Percentiles rank a stretch among this genome's conserved stretches.
phyloP scores from a whole-genome alignment of 2,888 invertebrate species.

The Physocephala rufipes region DNA sequence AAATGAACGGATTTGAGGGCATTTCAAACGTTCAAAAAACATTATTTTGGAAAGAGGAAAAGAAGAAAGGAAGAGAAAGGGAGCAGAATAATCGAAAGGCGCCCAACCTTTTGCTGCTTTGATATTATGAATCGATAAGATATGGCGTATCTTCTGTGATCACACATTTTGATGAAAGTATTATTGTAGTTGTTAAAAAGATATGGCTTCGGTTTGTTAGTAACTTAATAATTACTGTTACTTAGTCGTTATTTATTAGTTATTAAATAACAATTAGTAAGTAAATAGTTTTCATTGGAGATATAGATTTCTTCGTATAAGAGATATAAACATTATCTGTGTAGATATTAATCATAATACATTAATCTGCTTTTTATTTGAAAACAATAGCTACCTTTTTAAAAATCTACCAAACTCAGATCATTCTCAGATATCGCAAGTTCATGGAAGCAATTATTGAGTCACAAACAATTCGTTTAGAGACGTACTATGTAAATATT shows the following conservation, averaged over 20 bases:
- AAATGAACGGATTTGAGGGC: no score
- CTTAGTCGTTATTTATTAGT: no score
- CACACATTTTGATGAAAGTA: no score
- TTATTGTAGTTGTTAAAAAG: no score
- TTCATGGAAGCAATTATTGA: conserved; percentile 29
- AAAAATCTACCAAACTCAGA: no score
- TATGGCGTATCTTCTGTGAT: no score
- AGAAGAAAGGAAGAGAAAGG: background rate
- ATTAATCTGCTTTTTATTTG: background rate
- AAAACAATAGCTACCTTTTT: background rate
- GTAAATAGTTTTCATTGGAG: background rate
- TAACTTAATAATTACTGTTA: no score
- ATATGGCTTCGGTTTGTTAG: no score
- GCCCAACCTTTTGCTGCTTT: no score
- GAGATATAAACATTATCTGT: no score
- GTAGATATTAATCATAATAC: no score
- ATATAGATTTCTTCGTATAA: background rate
- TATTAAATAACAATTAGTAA: background rate
- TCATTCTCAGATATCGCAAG: conserved; percentile 11
- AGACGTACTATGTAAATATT: conserved; percentile 13
- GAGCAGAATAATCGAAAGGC: no score
- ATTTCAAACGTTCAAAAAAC: background rate
- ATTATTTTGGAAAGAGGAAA: background rate
- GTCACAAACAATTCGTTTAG: background rate
- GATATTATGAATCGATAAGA: background rate